A percentile compares a stretch with the other conserved stretches of the same genome.
These are phyloP conservation scores for rat (Rattus norvegicus) DNA, from an alignment of 2,113 vertebrate genomes.

Conservation along the genomic window DNA sequence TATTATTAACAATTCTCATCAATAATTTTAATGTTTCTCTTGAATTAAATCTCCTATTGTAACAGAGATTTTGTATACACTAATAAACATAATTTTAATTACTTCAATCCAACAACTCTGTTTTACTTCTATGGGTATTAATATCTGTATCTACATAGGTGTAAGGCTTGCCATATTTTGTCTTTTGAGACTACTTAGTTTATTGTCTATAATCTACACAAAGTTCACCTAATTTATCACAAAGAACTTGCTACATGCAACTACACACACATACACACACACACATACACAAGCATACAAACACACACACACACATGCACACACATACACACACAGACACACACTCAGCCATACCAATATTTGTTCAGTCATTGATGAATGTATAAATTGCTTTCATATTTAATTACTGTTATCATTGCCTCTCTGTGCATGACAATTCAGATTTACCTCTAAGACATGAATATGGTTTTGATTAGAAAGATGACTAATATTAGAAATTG, in stretches of 20 bases:
- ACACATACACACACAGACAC: background rate
- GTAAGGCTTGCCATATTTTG: background rate
- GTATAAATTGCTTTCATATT: background rate
- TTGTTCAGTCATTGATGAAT: background rate
- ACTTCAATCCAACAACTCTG: background rate
- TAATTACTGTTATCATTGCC: no score
- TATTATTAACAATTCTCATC: background rate
- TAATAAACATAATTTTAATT: background rate
- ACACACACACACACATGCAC: background rate
- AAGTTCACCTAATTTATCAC: background rate
- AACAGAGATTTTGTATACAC: background rate
- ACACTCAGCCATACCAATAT: background rate
- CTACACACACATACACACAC: background rate
- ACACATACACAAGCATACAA: background rate
- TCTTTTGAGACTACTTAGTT: background rate
- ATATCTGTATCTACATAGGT: no score
- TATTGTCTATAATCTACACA: background rate
- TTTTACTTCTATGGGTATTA: background rate
- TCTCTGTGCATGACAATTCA: background rate
- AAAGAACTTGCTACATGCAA: background rate
- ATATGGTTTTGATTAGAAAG: background rate
- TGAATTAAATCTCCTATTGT: background rate
- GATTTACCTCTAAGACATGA: background rate
- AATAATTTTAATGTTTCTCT: background rate
- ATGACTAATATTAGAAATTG: background rate